These are phyloP conservation scores for Oryzias sinensis DNA, from an alignment of 2,797 vertebrate genomes.

Conservation along the genomic window DNA sequence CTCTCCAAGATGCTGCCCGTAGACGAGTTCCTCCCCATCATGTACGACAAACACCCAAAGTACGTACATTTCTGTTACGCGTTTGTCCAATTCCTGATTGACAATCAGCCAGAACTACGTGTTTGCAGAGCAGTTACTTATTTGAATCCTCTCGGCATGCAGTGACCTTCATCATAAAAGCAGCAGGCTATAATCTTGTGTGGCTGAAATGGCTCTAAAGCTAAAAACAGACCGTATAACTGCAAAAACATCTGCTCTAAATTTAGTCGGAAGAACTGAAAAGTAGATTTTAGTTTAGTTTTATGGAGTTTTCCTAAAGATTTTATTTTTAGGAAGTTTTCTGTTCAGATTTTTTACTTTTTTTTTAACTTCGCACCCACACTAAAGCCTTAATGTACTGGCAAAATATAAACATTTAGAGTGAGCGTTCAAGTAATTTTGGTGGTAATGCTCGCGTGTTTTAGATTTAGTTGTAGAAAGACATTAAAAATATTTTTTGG, in stretches of 20 bases:
- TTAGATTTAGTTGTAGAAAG: too few species aligned
- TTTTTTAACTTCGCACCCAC: too few species aligned
- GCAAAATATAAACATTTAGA: too few species aligned
- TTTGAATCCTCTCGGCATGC: conserved; percentile 4
- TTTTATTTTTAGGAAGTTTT: too few species aligned
- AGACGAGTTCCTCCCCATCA: conserved; percentile 96
- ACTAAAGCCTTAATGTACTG: too few species aligned
- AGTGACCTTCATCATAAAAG: not conserved
- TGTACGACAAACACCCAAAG: conserved; percentile 97
- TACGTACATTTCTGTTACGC: conserved; percentile 61
- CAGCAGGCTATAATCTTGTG: not conserved
- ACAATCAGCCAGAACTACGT: not conserved
- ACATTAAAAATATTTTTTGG: too few species aligned
- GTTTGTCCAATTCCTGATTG: not conserved
- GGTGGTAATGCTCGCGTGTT: too few species aligned
- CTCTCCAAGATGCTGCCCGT: conserved; percentile 94
- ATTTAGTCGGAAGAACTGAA: not conserved
- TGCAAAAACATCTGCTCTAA: conserved; percentile 3
- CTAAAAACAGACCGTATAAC: conserved; percentile 25
- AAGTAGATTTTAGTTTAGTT: not conserved
- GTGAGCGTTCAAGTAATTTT: too few species aligned
- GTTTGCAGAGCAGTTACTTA: not conserved
- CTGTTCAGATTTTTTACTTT: too few species aligned
- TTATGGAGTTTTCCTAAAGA: too few species aligned
- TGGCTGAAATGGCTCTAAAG: conserved; percentile 7